Percentiles rank a stretch among this genome's conserved stretches.
These are phyloP conservation scores for Nemurella pictetii DNA, from an alignment of 2,888 invertebrate species.

Conservation along the genomic window DNA sequence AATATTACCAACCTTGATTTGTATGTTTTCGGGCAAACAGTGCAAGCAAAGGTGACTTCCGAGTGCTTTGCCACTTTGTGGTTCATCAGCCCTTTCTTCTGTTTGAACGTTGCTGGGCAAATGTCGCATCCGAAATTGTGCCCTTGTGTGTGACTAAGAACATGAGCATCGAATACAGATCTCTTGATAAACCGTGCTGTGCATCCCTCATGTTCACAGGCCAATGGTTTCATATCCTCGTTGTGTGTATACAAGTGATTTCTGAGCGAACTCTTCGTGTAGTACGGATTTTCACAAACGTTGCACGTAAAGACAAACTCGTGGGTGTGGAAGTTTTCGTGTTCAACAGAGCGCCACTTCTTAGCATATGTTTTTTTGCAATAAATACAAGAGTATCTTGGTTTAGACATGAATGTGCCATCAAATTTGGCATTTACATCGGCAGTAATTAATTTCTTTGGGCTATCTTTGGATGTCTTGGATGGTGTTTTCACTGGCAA, in stretches of 20 bases:
- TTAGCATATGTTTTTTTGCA: neutral
- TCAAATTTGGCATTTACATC: neutral
- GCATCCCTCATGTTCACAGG: neutral
- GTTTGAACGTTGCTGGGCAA: neutral
- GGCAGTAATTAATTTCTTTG: neutral
- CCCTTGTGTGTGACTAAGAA: neutral
- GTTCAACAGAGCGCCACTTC: neutral
- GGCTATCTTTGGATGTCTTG: too few species aligned
- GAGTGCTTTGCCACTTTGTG: neutral
- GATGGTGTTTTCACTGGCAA: neutral
- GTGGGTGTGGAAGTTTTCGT: constrained; percentile 1
- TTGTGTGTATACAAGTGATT: constrained; percentile 5
- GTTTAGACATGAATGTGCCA: neutral
- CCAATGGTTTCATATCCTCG: neutral
- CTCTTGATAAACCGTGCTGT: neutral
- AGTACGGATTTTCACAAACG: neutral
- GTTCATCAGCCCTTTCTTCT: neutral
- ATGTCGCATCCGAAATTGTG: neutral
- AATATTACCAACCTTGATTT: neutral
- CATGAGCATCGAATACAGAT: neutral
- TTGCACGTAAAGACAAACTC: neutral
- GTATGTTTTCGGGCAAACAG: neutral
- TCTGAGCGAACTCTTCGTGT: neutral
- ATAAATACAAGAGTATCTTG: neutral
- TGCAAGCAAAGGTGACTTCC: neutral